Base-by-base conservation (phyloP, 2,888 invertebrate species). In the Calameuta filiformis region DNA sequence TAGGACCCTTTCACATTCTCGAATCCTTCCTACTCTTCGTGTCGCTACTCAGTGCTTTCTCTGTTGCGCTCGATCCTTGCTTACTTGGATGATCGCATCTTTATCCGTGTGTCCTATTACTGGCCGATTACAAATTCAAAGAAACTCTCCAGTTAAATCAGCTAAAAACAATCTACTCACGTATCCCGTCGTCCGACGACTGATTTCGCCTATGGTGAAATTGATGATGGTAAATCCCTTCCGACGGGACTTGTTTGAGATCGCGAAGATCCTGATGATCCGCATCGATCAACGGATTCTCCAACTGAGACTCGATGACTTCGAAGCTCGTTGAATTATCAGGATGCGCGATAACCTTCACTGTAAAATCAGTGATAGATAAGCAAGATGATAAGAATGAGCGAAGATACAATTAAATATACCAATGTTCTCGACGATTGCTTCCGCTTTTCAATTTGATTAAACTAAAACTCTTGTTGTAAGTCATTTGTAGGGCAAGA, bases 261-360 rank as follows among this genome's bases (percentile, higher is more conserved):
- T 92, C 92, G 83, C 93, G 92, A 78, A 93, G 92, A 84, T 93
- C 93, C 87, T 92, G 93, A 89, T 93, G 93, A 86, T 92, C 92
- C 87, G 92, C 92, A 90, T 93, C 93, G 86, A 94, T 93, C 87
- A 94, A 92, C 85, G 94, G 94, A 88, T 94, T 94, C 92, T 94
- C 93, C 87, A 94, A 89, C 89, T 94, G 93, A 84, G 93, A 93
- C 90, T 93, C 93, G 85, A 92, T 92, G 89, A 93, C 92, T 90
- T 93, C 93, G 89, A 92, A 92, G 87, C 93, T 92, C 89, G 93
- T 92, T 87, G 93, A 93, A 91, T 93, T 93, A 91, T 93, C 93
- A 87, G 93, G 92, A 89, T 94, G 93, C 89, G 94, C 93, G 91
- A 94, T 93, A 92, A 93, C 93, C 92, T 93, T 93, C 92, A 93